Base-by-base conservation (phyloP, 1,140 invertebrate genomes). In the Thaumatotibia leucotreta region DNA sequence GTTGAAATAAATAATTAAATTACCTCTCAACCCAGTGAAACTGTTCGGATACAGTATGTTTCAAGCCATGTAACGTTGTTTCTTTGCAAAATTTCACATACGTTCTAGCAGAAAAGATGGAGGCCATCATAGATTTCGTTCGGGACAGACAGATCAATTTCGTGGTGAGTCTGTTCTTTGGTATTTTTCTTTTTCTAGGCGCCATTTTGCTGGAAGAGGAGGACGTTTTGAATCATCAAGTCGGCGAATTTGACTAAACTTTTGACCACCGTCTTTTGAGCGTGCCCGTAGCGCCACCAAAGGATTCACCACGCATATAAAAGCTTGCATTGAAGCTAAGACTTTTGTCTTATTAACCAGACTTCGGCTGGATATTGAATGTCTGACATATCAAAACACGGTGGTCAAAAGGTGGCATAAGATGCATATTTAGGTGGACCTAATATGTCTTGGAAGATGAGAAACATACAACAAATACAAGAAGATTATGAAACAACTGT, bases 41-140 rank as follows among this genome's bases (percentile, higher is more conserved):
- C 64, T 84, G 76, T 2, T 61, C 67, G 6, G 83, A 71, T 1
- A 91, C 89, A 75, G 86, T 87, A 83, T 89, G 86, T 39, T 83
- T 87, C 6, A 89, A 68, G 14, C 89, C 89, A 64, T 91, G 89
- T 74, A 91, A 65, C 0, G 83, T 85, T 10, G 89, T 89, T 49
- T 89, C 84, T 35, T 79, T 69, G 70, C 86, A 88, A 68, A 89
- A 91, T 5, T 66, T 65, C 0, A 67, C 67, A 67, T 88, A 86
- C 0, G 80, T 50, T 1, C 74, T 63, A 66, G 67, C 35, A 3
- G 72, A 63, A 5, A 72, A 35, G 0, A 88, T 86, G 83, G 84
- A 83, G 2, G 49, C 63, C 1, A 80, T 85, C 0, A 61, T 77
- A 0, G 83, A 86, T 9, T 87, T 89, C 52, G 66, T 85, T 0